Evolutionary conservation across 2,797 vertebrate species (phyloP).

Genomic region (Melanotaenia pygmaea): DNA sequence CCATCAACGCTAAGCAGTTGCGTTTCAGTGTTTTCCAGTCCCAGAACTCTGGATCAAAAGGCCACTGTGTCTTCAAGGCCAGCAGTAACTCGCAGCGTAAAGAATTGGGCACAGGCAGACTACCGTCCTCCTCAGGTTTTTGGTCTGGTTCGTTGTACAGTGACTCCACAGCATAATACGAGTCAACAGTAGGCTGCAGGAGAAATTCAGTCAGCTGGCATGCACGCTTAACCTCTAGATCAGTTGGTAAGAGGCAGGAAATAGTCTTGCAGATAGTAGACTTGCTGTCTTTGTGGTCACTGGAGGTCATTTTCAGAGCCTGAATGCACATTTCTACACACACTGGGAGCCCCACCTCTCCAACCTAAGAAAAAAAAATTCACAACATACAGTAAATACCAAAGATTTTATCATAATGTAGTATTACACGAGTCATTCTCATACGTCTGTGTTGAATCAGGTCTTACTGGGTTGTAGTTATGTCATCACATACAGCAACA

Average conservation of each 20-base stretch:
- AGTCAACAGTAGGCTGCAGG: slow-evolving; percentile 96
- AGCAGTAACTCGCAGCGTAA: slow-evolving; percentile 97
- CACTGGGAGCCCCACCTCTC: slow-evolving; percentile 95
- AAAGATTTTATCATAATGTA: not conserved
- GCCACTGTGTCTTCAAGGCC: slow-evolving; percentile 99
- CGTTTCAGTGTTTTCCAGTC: slow-evolving; percentile 99
- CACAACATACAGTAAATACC: slow-evolving; percentile 6
- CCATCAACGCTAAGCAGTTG: slow-evolving; percentile 97
- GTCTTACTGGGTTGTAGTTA: not conserved
- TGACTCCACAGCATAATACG: slow-evolving; percentile 98
- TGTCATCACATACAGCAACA: not conserved
- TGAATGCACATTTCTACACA: slow-evolving; percentile 98
- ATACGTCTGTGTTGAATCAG: not conserved
- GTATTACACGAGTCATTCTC: not conserved
- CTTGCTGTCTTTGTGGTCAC: slow-evolving; percentile 92
- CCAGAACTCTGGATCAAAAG: slow-evolving; percentile 99
- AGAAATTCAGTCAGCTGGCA: slow-evolving; percentile 99
- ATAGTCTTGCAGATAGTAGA: slow-evolving; percentile 99
- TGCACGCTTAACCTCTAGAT: slow-evolving; percentile 98
- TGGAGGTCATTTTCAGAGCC: slow-evolving; percentile 94
- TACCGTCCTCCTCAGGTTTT: slow-evolving; percentile 97
- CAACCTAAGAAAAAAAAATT: slow-evolving; percentile 71
- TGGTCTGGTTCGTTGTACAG: slow-evolving; percentile 99
- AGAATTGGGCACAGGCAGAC: slow-evolving; percentile 97
- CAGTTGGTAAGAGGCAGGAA: slow-evolving; percentile 95